Evolutionary conservation across 2,113 vertebrate genomes (phyloP).

Genomic region (Sterrhoptilus dennistouni): DNA sequence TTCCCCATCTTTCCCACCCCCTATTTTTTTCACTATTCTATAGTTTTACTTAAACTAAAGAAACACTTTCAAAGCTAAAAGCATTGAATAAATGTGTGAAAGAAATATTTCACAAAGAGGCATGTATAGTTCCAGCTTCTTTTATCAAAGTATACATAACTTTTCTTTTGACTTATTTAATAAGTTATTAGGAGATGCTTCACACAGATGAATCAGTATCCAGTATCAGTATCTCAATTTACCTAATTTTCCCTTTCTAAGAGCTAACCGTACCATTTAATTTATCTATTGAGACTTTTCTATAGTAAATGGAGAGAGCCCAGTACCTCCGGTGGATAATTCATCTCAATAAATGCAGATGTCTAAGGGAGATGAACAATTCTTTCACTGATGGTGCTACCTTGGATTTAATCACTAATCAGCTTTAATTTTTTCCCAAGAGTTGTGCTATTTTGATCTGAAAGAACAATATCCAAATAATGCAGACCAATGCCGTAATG

Average conservation of each 20-base stretch:
- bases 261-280: background rate
- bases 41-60: background rate
- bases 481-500: background rate
- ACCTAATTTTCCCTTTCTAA: background rate
- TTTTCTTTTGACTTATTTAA: background rate
- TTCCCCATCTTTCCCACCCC: accelerated
- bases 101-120: background rate
- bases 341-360: background rate
- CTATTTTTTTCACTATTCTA: background rate
- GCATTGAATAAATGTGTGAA: background rate
- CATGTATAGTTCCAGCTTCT: background rate
- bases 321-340: background rate
- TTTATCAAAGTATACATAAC: background rate
- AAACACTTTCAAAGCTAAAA: background rate
- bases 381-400: background rate
- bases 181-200: background rate
- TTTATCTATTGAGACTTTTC: background rate
- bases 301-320: background rate
- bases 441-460: background rate
- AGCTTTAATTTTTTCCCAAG: background rate
- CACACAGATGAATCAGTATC: background rate
- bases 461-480: background rate
- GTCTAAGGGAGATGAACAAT: background rate
- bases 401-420: background rate
- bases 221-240: background rate